Evolutionary conservation across 2,113 vertebrate species (phyloP).

Genomic region (Brachypteracias leptosomus): DNA sequence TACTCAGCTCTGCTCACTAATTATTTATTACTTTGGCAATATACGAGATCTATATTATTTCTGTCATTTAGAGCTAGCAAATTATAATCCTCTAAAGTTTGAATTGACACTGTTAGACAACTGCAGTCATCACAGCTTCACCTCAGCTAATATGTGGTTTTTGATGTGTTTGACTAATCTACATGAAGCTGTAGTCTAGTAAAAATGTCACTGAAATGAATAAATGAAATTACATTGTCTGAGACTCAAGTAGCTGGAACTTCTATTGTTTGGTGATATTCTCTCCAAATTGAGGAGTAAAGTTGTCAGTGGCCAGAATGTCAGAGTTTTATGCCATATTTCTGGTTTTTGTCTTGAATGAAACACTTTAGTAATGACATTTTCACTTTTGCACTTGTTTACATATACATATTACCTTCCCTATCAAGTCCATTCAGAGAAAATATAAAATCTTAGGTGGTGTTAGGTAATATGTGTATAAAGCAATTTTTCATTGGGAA

Average conservation of each 20-base stretch:
- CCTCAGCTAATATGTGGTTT: slow-evolving; percentile 19
- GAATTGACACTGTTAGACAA: slow-evolving; percentile 26
- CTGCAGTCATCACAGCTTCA: slow-evolving; percentile 27
- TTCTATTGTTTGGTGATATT: neutral
- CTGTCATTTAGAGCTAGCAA: slow-evolving; percentile 42
- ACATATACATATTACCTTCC: neutral
- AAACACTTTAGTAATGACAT: neutral
- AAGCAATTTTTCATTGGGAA: neutral
- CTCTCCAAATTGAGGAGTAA: neutral
- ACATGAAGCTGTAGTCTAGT: neutral
- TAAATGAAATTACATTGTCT: slow-evolving; percentile 2
- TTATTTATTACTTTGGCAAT: slow-evolving; percentile 59
- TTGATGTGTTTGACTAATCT: slow-evolving; percentile 35
- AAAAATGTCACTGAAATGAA: slow-evolving; percentile 18
- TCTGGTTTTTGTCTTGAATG: neutral
- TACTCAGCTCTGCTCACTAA: slow-evolving; percentile 52
- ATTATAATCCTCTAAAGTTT: slow-evolving; percentile 52
- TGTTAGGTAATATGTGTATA: neutral
- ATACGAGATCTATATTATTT: neutral
- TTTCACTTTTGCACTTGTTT: neutral
- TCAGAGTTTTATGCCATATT: neutral
- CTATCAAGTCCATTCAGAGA: neutral
- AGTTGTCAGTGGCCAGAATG: neutral
- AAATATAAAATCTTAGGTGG: neutral
- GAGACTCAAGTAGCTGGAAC: neutral